phyloP scores from a whole-genome alignment of 2,113 vertebrate species.

The Ardeotis arabs region DNA sequence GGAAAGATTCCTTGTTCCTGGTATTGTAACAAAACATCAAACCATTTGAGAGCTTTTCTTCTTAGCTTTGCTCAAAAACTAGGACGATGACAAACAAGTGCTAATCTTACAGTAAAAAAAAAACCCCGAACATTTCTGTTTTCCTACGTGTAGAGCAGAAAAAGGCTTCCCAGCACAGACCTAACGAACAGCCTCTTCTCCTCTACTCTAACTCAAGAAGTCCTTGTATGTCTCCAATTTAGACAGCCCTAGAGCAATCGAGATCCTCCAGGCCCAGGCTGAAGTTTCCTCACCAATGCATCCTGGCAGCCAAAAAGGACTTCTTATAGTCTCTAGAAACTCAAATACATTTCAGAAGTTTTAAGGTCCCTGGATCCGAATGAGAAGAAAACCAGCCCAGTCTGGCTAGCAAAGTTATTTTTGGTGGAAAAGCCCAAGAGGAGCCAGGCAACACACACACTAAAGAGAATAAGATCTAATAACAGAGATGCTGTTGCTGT shows the following conservation, averaged over 20 bases:
- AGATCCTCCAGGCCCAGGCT: neutral
- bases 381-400: neutral
- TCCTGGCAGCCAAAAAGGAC: neutral
- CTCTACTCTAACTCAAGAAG: neutral
- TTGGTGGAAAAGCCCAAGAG: neutral
- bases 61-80: slow-evolving; percentile 1
- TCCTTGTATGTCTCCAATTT: neutral
- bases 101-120: neutral
- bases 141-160: neutral
- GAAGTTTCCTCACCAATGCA: neutral
- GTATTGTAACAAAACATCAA: slow-evolving; percentile 8
- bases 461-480: neutral
- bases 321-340: neutral
- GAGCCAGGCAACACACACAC: neutral
- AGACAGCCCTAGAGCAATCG: neutral
- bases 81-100: neutral
- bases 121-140: neutral
- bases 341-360: neutral
- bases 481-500: neutral
- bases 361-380: neutral
- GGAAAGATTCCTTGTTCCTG: slow-evolving; percentile 1
- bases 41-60: neutral
- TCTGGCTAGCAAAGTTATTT: neutral
- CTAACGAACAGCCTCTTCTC: neutral
- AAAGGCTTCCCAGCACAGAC: neutral